A percentile compares a stretch with the other conserved stretches of the same genome.
Evolutionary conservation across 2,113 vertebrate species (phyloP).

Genomic region (Megaleporinus macrocephalus): DNA sequence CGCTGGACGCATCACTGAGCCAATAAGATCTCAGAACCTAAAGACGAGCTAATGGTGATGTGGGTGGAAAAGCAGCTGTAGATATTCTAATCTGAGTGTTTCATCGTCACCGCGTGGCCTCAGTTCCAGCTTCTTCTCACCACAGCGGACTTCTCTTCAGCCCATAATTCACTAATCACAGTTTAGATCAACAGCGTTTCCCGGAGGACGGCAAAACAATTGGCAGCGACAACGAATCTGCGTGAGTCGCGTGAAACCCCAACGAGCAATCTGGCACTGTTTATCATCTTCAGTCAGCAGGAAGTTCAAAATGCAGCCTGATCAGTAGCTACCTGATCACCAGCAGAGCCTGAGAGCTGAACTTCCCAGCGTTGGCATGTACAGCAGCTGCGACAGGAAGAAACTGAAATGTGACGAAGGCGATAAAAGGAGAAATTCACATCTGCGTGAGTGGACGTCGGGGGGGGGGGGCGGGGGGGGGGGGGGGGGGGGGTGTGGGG

Average conservation of each 20-base stretch:
- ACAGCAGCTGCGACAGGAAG: constrained; percentile 21
- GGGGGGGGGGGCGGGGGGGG: too few species aligned
- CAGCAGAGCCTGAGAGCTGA: background rate
- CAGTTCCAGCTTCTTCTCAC: too few species aligned
- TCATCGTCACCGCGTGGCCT: too few species aligned
- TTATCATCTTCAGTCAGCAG: constrained; percentile 25
- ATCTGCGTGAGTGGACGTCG: background rate
- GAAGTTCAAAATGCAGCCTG: constrained; percentile 15
- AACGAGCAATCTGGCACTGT: constrained; percentile 26
- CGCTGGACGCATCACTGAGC: too few species aligned
- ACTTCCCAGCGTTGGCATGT: background rate
- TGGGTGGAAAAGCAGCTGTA: too few species aligned
- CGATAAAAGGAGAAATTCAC: background rate
- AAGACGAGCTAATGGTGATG: too few species aligned
- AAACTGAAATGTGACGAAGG: constrained; percentile 4
- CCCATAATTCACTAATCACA: background rate
- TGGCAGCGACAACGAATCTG: background rate
- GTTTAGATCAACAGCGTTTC: background rate
- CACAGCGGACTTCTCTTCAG: too few species aligned
- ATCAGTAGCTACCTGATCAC: constrained; percentile 21
- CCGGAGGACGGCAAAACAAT: background rate
- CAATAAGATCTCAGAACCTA: too few species aligned
- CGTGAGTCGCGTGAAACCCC: background rate
- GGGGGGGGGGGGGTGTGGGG: too few species aligned
- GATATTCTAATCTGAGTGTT: too few species aligned